Evolutionary conservation across 2,113 vertebrate genomes (phyloP).

Genomic region (Podarcis cretensis): DNA sequence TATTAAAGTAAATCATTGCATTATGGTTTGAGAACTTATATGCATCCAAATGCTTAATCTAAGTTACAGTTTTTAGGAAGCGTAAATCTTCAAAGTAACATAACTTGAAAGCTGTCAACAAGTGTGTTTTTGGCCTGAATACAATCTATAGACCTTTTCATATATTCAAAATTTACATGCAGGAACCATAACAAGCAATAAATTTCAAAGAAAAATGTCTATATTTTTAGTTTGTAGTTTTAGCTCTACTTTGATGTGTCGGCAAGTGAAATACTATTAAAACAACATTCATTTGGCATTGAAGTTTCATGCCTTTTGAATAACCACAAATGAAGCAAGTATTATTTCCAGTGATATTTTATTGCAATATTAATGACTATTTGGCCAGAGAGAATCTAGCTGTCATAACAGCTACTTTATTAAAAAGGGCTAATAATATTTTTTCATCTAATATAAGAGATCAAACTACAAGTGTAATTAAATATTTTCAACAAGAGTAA

Average conservation of each 20-base stretch:
- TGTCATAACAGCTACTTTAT: slow-evolving; percentile 55
- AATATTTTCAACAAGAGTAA: slow-evolving; percentile 50
- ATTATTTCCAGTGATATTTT: slow-evolving; percentile 27
- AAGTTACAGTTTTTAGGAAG: slow-evolving; percentile 21
- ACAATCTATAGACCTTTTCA: slow-evolving; percentile 11
- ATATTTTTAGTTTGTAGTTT: slow-evolving; percentile 43
- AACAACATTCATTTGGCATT: slow-evolving; percentile 35
- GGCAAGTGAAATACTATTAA: slow-evolving; percentile 44
- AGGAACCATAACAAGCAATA: slow-evolving; percentile 35
- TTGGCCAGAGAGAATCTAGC: slow-evolving; percentile 53
- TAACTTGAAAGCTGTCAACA: slow-evolving; percentile 7
- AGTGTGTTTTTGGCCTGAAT: neutral
- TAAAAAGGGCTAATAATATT: slow-evolving; percentile 50
- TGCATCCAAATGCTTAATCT: neutral
- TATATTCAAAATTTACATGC: slow-evolving; percentile 17
- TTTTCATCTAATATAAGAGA: slow-evolving; percentile 49
- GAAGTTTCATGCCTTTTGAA: slow-evolving; percentile 31
- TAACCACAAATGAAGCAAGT: neutral
- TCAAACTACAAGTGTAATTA: slow-evolving; percentile 48
- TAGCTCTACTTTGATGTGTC: slow-evolving; percentile 41
- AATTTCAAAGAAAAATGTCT: slow-evolving; percentile 47
- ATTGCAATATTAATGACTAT: slow-evolving; percentile 35
- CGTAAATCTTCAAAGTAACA: slow-evolving; percentile 35
- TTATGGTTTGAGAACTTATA: neutral
- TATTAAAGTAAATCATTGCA: neutral